Percentiles rank a stretch among this genome's conserved stretches.
phyloP scores from a whole-genome alignment of 1,140 invertebrate species.

The Drosophila persimilis region DNA sequence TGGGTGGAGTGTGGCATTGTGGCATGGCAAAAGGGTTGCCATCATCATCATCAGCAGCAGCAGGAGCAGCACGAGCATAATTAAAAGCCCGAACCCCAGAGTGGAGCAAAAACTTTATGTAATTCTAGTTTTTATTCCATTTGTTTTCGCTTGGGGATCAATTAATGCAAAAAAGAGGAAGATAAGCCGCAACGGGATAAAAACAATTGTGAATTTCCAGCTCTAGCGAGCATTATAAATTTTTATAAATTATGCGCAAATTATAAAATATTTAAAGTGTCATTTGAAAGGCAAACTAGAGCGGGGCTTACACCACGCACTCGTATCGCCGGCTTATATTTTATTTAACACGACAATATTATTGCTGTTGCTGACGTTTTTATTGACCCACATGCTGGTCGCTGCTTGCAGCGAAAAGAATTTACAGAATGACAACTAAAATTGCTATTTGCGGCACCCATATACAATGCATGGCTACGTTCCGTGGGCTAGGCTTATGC shows the following conservation, averaged over 20 bases:
- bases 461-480: conserved; percentile 20
- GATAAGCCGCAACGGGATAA: conserved; percentile 44
- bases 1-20: conserved; percentile 18
- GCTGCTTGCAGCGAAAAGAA: conserved; percentile 16
- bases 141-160: conserved; percentile 25
- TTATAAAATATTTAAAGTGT: conserved; percentile 66
- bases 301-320: not conserved
- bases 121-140: conserved; percentile 50
- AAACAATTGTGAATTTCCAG: conserved; percentile 43
- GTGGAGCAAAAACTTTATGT: conserved; percentile 53
- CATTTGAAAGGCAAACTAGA: conserved; percentile 42
- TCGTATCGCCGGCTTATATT: conserved; percentile 38
- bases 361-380: conserved; percentile 70
- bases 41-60: conserved; percentile 20
- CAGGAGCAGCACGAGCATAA: conserved; percentile 44
- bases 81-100: conserved; percentile 63
- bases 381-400: conserved; percentile 61
- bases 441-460: conserved; percentile 57
- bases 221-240: conserved; percentile 32
- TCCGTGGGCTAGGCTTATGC: conserved; percentile 3
- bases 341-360: conserved; percentile 64
- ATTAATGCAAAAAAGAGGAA: conserved; percentile 45
- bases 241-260: conserved; percentile 56
- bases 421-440: conserved; percentile 64
- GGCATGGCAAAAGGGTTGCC: conserved; percentile 57